These are phyloP conservation scores for Mola mola DNA, from an alignment of 2,113 vertebrate species.

Conservation along the genomic window DNA sequence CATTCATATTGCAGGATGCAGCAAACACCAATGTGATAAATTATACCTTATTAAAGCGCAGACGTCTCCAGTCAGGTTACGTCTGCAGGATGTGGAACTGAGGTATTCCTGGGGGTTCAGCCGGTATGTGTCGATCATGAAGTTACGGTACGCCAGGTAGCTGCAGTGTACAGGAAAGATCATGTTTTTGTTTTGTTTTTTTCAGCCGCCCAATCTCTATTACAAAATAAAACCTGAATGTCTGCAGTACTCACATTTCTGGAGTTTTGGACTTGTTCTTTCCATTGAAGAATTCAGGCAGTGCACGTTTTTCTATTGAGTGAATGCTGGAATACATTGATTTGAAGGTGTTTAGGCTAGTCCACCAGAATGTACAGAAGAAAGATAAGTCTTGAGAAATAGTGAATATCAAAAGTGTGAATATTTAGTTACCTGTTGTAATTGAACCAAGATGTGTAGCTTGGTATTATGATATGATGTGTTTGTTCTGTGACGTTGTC, in stretches of 20 bases:
- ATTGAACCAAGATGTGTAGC: conserved; percentile 97
- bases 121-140: conserved; percentile 98
- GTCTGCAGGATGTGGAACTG: conserved; percentile 93
- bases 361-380: background rate
- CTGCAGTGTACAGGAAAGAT: conserved; percentile 68
- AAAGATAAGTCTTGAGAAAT: too few relatives aligned
- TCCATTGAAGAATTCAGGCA: conserved; percentile 96
- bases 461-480: conserved; percentile 97
- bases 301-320: conserved; percentile 92
- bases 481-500: conserved; percentile 95
- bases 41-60: conserved; percentile 95
- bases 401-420: too few relatives aligned
- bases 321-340: conserved; percentile 84
- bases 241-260: conserved; percentile 90
- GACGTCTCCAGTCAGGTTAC: conserved; percentile 96
- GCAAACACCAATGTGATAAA: background rate
- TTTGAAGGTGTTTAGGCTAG: background rate
- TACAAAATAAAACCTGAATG: background rate
- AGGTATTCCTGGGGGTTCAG: conserved; percentile 97
- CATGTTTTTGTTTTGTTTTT: background rate
- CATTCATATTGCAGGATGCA: conserved; percentile 1
- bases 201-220: background rate
- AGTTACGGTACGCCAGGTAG: conserved; percentile 97
- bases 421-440: conserved; percentile 89
- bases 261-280: conserved; percentile 98